Percentiles rank a stretch among this genome's conserved stretches.
Evolutionary conservation across 2,113 vertebrate species (phyloP).

Genomic region (Sciurus niger): DNA sequence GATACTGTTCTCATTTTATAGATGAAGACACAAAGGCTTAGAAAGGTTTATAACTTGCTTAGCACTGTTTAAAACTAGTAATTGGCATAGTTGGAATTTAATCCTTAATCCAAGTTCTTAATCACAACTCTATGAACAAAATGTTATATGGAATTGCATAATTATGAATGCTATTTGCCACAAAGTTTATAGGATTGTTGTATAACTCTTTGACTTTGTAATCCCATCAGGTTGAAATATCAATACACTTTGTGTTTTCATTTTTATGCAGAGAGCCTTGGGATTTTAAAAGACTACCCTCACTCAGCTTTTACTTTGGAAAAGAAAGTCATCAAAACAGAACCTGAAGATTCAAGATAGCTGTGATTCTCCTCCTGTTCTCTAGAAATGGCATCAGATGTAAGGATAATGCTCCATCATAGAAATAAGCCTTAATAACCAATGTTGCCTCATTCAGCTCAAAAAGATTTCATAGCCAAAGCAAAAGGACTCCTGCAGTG

Average conservation of each 20-base stretch:
- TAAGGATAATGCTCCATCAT: conserved; percentile 92
- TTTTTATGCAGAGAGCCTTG: conserved; percentile 92
- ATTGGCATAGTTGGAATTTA: neutral
- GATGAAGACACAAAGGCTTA: neutral
- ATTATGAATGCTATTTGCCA: neutral
- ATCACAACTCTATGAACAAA: neutral
- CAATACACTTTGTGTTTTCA: conserved; percentile 47
- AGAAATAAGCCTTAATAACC: conserved; percentile 98
- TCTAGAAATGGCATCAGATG: conserved; percentile 89
- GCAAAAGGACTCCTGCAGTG: conserved; percentile 89
- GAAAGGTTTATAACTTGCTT: neutral
- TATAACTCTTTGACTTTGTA: neutral
- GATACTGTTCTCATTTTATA: neutral
- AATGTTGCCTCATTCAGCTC: conserved; percentile 95
- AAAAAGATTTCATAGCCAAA: conserved; percentile 94
- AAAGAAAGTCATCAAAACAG: conserved; percentile 97
- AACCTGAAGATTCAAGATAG: conserved; percentile 99
- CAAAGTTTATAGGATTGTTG: neutral
- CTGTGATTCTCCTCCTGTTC: conserved; percentile 83
- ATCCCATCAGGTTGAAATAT: conserved; percentile 42
- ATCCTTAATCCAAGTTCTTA: conserved; percentile 34
- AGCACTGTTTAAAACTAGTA: neutral
- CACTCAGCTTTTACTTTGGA: conserved; percentile 93
- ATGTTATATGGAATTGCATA: neutral
- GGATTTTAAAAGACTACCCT: conserved; percentile 93